Conservation (phyloP, 2,797 vertebrate genomes). For the Acrossocheilus fasciatus region DNA sequence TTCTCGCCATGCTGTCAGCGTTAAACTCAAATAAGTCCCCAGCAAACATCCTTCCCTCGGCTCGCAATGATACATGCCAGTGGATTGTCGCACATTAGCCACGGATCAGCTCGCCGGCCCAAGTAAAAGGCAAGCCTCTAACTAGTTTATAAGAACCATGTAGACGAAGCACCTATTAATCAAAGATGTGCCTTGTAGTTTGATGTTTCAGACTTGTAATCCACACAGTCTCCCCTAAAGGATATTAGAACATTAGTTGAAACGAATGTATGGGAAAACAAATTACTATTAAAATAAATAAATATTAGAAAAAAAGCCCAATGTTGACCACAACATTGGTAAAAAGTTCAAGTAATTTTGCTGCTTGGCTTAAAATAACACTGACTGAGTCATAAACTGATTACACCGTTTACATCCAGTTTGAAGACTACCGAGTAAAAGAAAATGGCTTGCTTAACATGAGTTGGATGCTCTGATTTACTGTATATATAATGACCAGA, state of each 20-base stretch:
- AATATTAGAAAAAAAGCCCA: neutral
- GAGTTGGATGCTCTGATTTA: neutral
- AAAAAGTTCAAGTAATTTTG: neutral
- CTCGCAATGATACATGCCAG: slow-evolving; percentile 50
- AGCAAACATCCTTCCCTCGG: slow-evolving; percentile 13
- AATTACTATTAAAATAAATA: neutral
- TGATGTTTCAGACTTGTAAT: slow-evolving; percentile 41
- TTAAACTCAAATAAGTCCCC: slow-evolving; percentile 23
- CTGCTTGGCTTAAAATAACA: neutral
- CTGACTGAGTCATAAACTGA: neutral
- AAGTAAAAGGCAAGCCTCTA: slow-evolving; percentile 49
- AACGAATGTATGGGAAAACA: neutral
- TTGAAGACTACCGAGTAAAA: slow-evolving; percentile 3
- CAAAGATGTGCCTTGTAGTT: slow-evolving; percentile 38
- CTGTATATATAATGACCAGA: neutral
- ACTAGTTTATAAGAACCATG: slow-evolving; percentile 60
- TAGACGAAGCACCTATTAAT: slow-evolving; percentile 51
- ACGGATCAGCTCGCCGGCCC: slow-evolving; percentile 54
- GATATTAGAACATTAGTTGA: slow-evolving; percentile 1
- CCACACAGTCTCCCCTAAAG: slow-evolving; percentile 1
- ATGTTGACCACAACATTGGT: neutral
- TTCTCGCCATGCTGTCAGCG: slow-evolving; percentile 47
- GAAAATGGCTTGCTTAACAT: slow-evolving; percentile 24
- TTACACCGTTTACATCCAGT: slow-evolving; percentile 7
- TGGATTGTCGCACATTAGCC: slow-evolving; percentile 60